Evolutionary conservation across 2,113 vertebrate species (phyloP), one percentile per base, ranked within the genome.

Genomic region (Marmota monax): DNA sequence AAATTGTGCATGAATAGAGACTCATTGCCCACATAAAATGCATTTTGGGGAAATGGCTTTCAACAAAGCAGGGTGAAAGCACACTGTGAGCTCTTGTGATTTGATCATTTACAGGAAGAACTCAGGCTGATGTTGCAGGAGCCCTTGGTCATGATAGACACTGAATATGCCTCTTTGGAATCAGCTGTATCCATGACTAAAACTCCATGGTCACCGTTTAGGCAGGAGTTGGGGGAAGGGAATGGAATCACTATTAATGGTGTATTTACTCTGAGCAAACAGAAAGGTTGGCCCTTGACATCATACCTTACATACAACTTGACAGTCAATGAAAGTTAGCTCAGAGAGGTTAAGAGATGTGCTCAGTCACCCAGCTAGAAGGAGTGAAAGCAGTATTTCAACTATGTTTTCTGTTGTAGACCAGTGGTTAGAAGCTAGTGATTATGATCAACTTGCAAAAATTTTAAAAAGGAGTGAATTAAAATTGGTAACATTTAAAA

Each of bases 1-100:
- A 97, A 98, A 98, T 97, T 97, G 97, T 96, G 95, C 96, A 96
- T 97, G 95, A 98, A 97, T 92, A 98, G 97, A 97, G 96, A 96
- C 95, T 97, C 97, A 97, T 90, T 97, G 97, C 95, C 87, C 92
- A 95, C 84, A 0, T 92, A 96, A 97, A 94, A 96, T 83, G 96
- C 87, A 95, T 97, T 97, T 96, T 95, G 72, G 94, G 92, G 65
- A 96, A 97, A 97, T 92, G 84, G 80, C 65, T 97, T 97, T 97
- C 96, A 97, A 97, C 94, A 97, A 97, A 97, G 84, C 83, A 96
- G 90, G 77, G 72, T 95, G 72, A 95, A 84, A 93, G 89, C 84
- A 95, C 34, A 90, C 61, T 53, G 67, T 70, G 94, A 95, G 95
- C 39, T 93, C 94, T 72, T 93, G 51, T 90, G 92, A 92, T 96